phyloP scores from a whole-genome alignment of 2,888 invertebrate species.

The Amblyjoppa fuscipennis region DNA sequence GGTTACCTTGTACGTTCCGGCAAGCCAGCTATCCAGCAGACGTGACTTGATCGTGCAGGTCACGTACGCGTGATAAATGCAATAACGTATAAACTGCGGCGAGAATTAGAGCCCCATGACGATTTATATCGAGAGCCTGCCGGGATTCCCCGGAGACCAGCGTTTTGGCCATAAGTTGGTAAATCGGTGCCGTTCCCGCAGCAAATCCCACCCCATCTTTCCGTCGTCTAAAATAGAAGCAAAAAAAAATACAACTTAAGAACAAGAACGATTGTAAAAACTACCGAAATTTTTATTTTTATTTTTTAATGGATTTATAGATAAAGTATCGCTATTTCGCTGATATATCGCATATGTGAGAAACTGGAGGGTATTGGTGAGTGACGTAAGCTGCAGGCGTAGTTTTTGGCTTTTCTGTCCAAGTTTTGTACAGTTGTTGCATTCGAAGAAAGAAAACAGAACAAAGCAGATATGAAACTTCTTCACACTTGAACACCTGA shows the following conservation, averaged over 20 bases:
- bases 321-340: constrained; percentile 8
- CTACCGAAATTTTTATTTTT: background rate
- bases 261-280: constrained; percentile 7
- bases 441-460: too few species aligned
- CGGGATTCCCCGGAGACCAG: constrained; percentile 44
- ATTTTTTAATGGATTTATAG: constrained; percentile 11
- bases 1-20: constrained; percentile 44
- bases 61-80: constrained; percentile 83
- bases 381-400: background rate
- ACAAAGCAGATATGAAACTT: too few species aligned
- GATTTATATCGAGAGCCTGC: constrained; percentile 81
- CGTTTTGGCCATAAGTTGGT: constrained; percentile 55
- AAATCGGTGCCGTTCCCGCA: constrained; percentile 38
- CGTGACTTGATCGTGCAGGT: constrained; percentile 68
- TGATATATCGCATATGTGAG: background rate
- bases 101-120: constrained; percentile 82
- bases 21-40: constrained; percentile 39
- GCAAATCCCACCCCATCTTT: constrained; percentile 15
- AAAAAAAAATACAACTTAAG: constrained; percentile 11
- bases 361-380: background rate
- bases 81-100: constrained; percentile 83
- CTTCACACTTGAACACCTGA: too few species aligned
- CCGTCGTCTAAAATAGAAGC: background rate
- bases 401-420: background rate
- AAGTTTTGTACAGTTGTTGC: background rate